Percentiles rank a stretch among this genome's conserved stretches.
Conservation (phyloP, 2,888 invertebrate species). For the Gastrophysa polygoni region DNA sequence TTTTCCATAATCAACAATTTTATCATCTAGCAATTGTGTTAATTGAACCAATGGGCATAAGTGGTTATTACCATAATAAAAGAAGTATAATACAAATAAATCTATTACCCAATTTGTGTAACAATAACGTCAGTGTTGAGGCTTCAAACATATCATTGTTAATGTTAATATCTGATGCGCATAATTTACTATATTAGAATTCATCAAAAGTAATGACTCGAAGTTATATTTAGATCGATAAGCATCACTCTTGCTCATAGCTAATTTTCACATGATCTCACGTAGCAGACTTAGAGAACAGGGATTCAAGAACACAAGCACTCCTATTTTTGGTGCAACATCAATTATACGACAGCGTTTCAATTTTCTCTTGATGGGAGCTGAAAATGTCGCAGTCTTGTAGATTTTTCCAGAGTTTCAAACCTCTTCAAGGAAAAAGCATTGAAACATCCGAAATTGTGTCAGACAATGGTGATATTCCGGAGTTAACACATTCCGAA, state of each 20-base stretch:
- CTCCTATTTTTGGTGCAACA: too few relatives aligned
- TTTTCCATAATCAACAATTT: conserved; percentile 45
- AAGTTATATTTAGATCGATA: conserved; percentile 19
- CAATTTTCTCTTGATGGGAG: too few relatives aligned
- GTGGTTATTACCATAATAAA: conserved; percentile 45
- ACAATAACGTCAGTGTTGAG: conserved; percentile 31
- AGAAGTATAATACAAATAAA: conserved; percentile 39
- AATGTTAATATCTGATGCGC: conserved; percentile 27
- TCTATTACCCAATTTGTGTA: conserved; percentile 41
- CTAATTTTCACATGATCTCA: not conserved
- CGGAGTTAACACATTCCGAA: not conserved
- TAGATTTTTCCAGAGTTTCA: too few relatives aligned
- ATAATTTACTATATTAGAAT: conserved; percentile 9
- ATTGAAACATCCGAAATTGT: too few relatives aligned
- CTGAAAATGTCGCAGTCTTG: too few relatives aligned
- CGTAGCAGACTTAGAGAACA: too few relatives aligned
- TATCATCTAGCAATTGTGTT: conserved; percentile 45
- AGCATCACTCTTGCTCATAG: not conserved
- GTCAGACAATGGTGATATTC: too few relatives aligned
- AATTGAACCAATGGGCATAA: conserved; percentile 51
- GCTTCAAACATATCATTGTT: conserved; percentile 30
- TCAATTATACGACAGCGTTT: too few relatives aligned
- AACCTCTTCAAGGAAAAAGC: too few relatives aligned
- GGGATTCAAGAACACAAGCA: too few relatives aligned
- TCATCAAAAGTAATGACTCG: conserved; percentile 11